These are phyloP conservation scores for Furcifer pardalis DNA, from an alignment of 2,797 vertebrate genomes.

Conservation along the genomic window DNA sequence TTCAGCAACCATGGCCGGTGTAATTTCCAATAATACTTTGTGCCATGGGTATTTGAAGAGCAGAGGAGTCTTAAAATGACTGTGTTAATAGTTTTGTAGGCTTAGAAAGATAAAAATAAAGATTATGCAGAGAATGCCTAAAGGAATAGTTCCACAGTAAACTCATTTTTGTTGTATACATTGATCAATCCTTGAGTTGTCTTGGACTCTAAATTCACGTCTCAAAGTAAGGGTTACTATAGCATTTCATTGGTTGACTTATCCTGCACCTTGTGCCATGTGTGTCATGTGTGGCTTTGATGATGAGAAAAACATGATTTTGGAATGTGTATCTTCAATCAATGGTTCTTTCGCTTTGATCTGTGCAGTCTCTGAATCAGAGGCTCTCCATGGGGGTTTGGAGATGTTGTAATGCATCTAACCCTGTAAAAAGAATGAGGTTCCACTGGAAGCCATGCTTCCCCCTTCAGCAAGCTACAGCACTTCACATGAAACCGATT, in stretches of 20 bases:
- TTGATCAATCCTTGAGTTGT: slow-evolving; percentile 25
- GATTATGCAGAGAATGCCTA: neutral
- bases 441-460: slow-evolving; percentile 30
- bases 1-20: no score
- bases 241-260: slow-evolving; percentile 39
- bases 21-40: no score
- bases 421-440: slow-evolving; percentile 12
- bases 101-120: neutral
- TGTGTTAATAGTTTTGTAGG: neutral
- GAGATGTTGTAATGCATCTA: slow-evolving; percentile 42
- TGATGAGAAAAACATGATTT: slow-evolving; percentile 4
- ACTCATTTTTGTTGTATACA: neutral
- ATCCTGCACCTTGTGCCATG: neutral
- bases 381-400: neutral
- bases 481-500: slow-evolving; percentile 35
- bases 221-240: slow-evolving; percentile 41
- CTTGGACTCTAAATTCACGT: slow-evolving; percentile 17
- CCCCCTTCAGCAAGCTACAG: slow-evolving; percentile 18
- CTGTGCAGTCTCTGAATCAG: neutral
- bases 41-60: no score
- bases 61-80: neutral
- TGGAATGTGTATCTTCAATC: neutral
- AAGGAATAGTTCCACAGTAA: neutral
- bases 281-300: neutral
- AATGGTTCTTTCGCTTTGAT: slow-evolving; percentile 6